Percentiles rank a stretch among this genome's conserved stretches.
Conservation (phyloP, 1,140 invertebrate genomes). For the Lerema accius region DNA sequence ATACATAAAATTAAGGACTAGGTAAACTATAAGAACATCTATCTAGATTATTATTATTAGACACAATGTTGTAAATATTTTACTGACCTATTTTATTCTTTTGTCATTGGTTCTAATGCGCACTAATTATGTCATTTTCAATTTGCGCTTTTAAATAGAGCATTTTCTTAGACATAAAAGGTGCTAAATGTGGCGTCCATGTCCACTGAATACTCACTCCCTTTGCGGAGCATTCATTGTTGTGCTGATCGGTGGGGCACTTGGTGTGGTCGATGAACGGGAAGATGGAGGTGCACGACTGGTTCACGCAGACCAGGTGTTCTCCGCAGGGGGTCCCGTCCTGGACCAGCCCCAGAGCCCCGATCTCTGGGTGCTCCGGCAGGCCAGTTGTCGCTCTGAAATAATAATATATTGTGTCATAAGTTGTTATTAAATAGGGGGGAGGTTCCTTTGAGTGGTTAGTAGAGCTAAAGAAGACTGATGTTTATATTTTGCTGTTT, state of each 20-base stretch:
- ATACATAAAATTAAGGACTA: too few species aligned
- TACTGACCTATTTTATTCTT: too few species aligned
- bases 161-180: too few species aligned
- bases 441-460: neutral
- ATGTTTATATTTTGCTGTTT: too few species aligned
- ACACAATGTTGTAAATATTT: too few species aligned
- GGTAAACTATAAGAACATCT: too few species aligned
- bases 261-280: constrained; percentile 91
- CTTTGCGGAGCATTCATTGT: constrained; percentile 95
- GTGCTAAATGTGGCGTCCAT: too few species aligned
- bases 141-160: too few species aligned
- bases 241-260: constrained; percentile 94
- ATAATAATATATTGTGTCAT: neutral
- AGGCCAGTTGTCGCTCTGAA: constrained; percentile 88
- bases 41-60: too few species aligned
- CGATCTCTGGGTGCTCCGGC: constrained; percentile 85
- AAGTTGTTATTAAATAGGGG: too few species aligned
- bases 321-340: constrained; percentile 97
- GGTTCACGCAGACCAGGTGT: constrained; percentile 95
- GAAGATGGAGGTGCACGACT: constrained; percentile 93
- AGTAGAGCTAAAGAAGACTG: neutral
- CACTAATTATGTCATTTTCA: too few species aligned
- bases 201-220: constrained; percentile 83
- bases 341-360: constrained; percentile 89
- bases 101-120: too few species aligned